Evolutionary conservation across 2,888 invertebrate species (phyloP).

Genomic region (Callinectes sapidus): DNA sequence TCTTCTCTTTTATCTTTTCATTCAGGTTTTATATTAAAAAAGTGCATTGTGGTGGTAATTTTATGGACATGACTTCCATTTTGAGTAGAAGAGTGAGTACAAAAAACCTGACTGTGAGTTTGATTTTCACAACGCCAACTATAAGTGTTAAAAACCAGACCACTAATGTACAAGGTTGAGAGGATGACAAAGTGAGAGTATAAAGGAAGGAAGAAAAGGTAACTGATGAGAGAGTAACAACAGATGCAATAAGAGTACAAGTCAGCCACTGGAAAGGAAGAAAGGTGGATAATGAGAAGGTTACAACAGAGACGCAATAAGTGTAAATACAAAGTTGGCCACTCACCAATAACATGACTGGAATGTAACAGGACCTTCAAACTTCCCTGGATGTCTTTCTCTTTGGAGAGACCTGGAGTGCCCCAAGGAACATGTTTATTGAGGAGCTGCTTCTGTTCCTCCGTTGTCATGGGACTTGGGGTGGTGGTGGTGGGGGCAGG

Average conservation of each 20-base stretch:
- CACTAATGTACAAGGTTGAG: too few relatives aligned
- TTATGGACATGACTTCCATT: too few relatives aligned
- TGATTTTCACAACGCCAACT: background rate
- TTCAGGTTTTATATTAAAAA: too few relatives aligned
- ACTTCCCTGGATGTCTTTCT: slow-evolving; percentile 44
- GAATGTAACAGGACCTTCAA: slow-evolving; percentile 65
- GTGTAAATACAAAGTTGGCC: background rate
- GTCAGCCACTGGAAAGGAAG: too few relatives aligned
- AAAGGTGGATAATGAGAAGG: background rate
- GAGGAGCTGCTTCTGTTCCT: background rate
- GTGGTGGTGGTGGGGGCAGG: background rate
- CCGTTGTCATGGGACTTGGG: background rate
- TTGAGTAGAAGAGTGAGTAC: too few relatives aligned
- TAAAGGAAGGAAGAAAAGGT: background rate
- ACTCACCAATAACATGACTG: slow-evolving; percentile 68
- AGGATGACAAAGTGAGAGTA: background rate
- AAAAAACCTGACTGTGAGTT: too few relatives aligned
- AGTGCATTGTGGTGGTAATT: too few relatives aligned
- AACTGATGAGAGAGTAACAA: background rate
- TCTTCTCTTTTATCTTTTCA: too few relatives aligned
- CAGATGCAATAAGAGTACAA: too few relatives aligned
- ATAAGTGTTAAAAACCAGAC: too few relatives aligned
- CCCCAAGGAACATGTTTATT: slow-evolving; percentile 64
- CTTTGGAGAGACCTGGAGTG: slow-evolving; percentile 39
- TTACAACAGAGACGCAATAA: too few relatives aligned